Conservation (phyloP, 1,140 invertebrate species). For the Drosophila serrata region DNA sequence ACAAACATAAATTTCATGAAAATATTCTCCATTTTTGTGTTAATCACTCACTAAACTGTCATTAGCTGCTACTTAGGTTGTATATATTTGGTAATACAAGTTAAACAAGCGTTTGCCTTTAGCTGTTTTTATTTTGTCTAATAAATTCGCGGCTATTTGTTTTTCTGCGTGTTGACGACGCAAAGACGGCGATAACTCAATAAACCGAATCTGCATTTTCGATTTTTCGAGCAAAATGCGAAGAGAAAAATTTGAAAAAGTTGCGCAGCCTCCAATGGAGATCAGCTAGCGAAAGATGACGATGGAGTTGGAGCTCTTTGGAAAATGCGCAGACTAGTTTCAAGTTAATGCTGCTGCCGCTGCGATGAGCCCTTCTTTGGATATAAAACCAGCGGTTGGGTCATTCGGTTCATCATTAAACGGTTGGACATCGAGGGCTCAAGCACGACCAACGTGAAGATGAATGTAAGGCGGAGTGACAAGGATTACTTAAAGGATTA, state of each 20-base stretch:
- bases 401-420: conserved; percentile 77
- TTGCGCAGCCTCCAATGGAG: conserved; percentile 25
- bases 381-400: conserved; percentile 78
- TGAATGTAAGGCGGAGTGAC: conserved; percentile 70
- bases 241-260: background rate
- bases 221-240: conserved; percentile 17
- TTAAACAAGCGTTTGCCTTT: background rate
- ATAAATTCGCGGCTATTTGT: conserved; percentile 13
- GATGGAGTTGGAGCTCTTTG: conserved; percentile 25
- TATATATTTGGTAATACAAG: conserved; percentile 8
- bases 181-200: conserved; percentile 25
- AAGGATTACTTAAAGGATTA: conserved; percentile 31
- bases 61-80: conserved; percentile 14
- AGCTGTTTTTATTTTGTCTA: background rate
- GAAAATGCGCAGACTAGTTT: conserved; percentile 63
- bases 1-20: background rate
- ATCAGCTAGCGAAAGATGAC: conserved; percentile 37
- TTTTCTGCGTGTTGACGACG: conserved; percentile 18
- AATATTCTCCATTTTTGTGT: conserved; percentile 4
- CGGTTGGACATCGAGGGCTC: conserved; percentile 81
- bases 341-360: background rate
- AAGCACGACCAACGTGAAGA: conserved; percentile 83
- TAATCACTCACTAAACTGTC: conserved; percentile 11
- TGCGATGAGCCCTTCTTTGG: conserved; percentile 19
- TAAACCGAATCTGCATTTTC: conserved; percentile 46